These are phyloP conservation scores for Macroramphosus scolopax DNA, from an alignment of 2,797 vertebrate species.

Conservation along the genomic window DNA sequence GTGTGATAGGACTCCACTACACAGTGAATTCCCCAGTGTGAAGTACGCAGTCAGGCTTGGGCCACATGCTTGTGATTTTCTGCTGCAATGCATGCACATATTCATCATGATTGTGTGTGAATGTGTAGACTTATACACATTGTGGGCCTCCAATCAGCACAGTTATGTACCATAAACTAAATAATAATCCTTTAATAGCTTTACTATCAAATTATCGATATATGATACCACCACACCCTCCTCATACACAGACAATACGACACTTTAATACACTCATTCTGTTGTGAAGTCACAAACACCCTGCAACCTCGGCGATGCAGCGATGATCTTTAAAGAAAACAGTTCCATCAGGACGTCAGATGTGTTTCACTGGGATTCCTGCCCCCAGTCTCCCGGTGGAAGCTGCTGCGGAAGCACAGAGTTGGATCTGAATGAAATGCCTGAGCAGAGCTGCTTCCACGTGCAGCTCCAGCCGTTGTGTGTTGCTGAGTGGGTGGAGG, in stretches of 20 bases:
- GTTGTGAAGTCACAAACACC: not conserved
- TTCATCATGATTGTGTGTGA: too few species aligned
- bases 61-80: too few species aligned
- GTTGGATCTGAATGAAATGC: constrained; percentile 39
- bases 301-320: not conserved
- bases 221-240: not conserved
- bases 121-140: too few species aligned
- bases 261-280: not conserved
- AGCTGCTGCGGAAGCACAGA: constrained; percentile 7
- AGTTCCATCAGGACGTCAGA: constrained; percentile 13
- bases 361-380: constrained; percentile 29
- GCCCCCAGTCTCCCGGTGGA: constrained; percentile 15
- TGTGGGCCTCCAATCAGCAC: too few species aligned
- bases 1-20: too few species aligned
- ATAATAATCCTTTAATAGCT: too few species aligned
- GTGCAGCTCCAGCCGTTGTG: constrained; percentile 54
- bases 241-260: too few species aligned
- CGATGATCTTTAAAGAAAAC: not conserved
- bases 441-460: constrained; percentile 14
- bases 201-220: too few species aligned
- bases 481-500: constrained; percentile 44
- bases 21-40: too few species aligned
- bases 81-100: too few species aligned
- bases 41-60: too few species aligned
- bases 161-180: too few species aligned